Conservation (phyloP, 2,113 vertebrate genomes). For the Okapia johnstoni region DNA sequence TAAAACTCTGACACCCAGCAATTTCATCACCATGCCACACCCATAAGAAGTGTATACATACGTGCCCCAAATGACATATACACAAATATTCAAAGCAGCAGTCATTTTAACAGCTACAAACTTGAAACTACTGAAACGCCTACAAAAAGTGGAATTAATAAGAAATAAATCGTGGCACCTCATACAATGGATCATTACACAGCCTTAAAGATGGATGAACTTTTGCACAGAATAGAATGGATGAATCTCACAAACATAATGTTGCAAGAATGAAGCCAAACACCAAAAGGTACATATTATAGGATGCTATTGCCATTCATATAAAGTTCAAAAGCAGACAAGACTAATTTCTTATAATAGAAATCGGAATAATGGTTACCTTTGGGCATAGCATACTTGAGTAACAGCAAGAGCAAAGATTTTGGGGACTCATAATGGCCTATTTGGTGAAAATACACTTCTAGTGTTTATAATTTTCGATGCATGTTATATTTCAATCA, state of each 20-base stretch:
- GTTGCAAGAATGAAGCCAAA: not conserved
- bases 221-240: not conserved
- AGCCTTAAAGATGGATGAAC: not conserved
- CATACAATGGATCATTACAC: not conserved
- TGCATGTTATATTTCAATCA: not conserved
- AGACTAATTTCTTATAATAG: not conserved
- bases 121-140: not conserved
- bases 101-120: not conserved
- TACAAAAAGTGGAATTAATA: not conserved
- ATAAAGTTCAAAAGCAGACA: not conserved
- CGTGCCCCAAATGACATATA: not conserved
- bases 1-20: not conserved
- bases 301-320: not conserved
- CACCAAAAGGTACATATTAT: not conserved
- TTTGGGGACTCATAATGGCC: not conserved
- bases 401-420: not conserved
- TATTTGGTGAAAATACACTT: not conserved
- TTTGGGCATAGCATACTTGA: not conserved
- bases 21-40: not conserved
- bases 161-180: not conserved
- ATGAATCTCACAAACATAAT: not conserved
- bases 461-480: not conserved
- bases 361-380: not conserved
- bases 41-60: not conserved
- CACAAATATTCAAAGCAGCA: not conserved